Evolutionary conservation across 2,888 invertebrate species (phyloP).

Genomic region (Luperina nickerlii): DNA sequence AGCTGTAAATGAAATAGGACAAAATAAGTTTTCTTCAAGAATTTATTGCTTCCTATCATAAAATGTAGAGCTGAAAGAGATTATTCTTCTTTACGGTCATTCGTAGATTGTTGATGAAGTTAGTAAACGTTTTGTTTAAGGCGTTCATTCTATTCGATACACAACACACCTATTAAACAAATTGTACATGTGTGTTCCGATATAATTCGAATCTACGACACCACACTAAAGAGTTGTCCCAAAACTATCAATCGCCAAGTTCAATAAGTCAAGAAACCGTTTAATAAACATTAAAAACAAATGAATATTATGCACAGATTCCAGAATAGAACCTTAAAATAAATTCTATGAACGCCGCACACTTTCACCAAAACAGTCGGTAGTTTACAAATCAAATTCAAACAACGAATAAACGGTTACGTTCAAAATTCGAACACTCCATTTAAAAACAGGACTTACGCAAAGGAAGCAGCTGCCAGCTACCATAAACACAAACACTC

Average conservation of each 20-base stretch:
- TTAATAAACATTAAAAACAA: not conserved
- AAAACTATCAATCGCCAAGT: not conserved
- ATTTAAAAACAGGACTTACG: conserved; percentile 78
- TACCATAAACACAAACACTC: conserved; percentile 79
- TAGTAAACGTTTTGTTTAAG: not conserved
- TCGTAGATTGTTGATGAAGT: not conserved
- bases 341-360: not conserved
- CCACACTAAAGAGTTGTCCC: not conserved
- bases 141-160: not conserved
- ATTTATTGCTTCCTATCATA: not conserved
- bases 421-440: conserved; percentile 41
- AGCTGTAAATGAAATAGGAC: conserved; percentile 70
- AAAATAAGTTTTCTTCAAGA: not conserved
- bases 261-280: not conserved
- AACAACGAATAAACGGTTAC: conserved; percentile 24
- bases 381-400: not conserved
- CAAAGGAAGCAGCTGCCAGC: conserved; percentile 81
- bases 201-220: not conserved
- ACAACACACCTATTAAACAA: not conserved
- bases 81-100: not conserved
- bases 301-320: no score
- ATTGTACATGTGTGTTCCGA: not conserved
- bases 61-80: not conserved
- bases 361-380: not conserved
- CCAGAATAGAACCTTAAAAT: not conserved